Conservation (phyloP, 2,113 vertebrate genomes). For the Mormyrus lacerda region DNA sequence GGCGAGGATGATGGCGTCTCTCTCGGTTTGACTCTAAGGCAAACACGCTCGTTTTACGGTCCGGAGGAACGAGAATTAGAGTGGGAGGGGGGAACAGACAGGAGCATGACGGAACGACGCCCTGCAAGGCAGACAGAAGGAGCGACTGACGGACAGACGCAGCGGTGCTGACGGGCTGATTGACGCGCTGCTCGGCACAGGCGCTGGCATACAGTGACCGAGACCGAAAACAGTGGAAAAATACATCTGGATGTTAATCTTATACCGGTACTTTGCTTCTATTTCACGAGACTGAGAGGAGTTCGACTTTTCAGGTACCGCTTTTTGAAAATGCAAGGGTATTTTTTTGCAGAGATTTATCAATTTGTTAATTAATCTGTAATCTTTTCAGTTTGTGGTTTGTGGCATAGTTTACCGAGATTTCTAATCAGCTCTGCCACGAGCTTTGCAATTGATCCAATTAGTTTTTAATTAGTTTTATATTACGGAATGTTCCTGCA, state of each 20-base stretch:
- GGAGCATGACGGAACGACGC: conserved; percentile 55
- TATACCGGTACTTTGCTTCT: conserved; percentile 42
- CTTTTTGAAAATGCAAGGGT: neutral
- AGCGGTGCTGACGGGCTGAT: conserved; percentile 53
- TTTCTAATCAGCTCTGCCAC: neutral
- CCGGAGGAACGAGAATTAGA: conserved; percentile 32
- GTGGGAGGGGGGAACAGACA: conserved; percentile 30
- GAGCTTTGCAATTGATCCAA: neutral
- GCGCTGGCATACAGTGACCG: conserved; percentile 51
- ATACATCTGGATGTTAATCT: conserved; percentile 52
- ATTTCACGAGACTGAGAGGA: conserved; percentile 59
- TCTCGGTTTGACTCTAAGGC: conserved; percentile 60
- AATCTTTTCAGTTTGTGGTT: conserved; percentile 11
- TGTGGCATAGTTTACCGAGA: neutral
- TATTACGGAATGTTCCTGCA: neutral
- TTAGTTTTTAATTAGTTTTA: conserved; percentile 1
- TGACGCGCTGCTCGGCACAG: conserved; percentile 50
- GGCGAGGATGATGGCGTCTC: conserved; percentile 66
- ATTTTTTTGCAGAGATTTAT: conserved; percentile 6
- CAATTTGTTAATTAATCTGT: neutral
- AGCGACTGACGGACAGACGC: conserved; percentile 42
- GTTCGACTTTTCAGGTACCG: conserved; percentile 62
- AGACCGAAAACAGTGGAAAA: conserved; percentile 46
- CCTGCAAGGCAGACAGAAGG: conserved; percentile 32
- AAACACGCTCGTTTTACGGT: conserved; percentile 49